These are phyloP conservation scores for Cephus rjabovi DNA, from an alignment of 2,888 invertebrate genomes.

Conservation along the genomic window DNA sequence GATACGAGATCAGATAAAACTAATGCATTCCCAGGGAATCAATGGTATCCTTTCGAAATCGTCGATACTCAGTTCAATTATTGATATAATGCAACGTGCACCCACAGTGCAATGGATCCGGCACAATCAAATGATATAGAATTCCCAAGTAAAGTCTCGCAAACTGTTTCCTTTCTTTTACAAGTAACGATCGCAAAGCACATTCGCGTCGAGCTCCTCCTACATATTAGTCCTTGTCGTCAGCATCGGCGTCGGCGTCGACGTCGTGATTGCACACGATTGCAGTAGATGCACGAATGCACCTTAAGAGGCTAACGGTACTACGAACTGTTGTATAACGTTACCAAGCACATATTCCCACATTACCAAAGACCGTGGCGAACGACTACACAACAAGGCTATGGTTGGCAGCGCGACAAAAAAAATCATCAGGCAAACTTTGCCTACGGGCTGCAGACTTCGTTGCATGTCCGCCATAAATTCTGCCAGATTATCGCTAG, in stretches of 20 bases:
- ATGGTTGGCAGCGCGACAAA: background rate
- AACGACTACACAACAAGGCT: background rate
- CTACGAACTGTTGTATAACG: background rate
- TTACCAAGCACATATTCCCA: background rate
- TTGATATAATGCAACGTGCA: background rate
- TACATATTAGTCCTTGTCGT: background rate
- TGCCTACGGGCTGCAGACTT: background rate
- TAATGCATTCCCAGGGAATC: background rate
- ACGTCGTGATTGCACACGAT: background rate
- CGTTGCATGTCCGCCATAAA: background rate
- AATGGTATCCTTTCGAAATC: background rate
- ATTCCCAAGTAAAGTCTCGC: background rate
- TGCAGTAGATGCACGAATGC: background rate
- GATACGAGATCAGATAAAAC: background rate
- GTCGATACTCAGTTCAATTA: background rate
- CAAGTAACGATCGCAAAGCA: background rate
- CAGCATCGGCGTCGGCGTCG: background rate
- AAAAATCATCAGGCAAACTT: background rate
- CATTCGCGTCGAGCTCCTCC: background rate
- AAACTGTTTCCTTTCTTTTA: background rate
- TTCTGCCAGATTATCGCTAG: background rate
- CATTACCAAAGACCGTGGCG: background rate
- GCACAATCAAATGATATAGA: background rate
- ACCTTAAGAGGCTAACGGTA: background rate
- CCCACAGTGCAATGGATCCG: background rate